These are phyloP conservation scores for Neoseiulus cucumeris DNA, from an alignment of 1,140 invertebrate species.

Conservation along the genomic window DNA sequence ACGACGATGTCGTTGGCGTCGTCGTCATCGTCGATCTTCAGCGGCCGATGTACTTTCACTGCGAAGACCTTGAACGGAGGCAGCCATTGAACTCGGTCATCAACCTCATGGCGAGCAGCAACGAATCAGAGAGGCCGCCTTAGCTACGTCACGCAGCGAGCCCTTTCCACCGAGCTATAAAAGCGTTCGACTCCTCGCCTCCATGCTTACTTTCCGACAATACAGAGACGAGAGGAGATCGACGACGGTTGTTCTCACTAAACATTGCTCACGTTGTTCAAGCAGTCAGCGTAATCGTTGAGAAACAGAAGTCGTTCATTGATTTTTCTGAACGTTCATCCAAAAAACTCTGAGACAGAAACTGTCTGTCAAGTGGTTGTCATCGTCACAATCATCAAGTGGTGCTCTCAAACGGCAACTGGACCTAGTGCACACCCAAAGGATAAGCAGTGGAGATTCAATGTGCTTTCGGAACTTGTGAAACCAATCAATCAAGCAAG, in stretches of 20 bases:
- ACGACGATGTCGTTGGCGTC: background rate
- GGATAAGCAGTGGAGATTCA: no score
- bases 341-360: no score
- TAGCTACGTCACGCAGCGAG: background rate
- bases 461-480: no score
- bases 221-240: background rate
- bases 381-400: no score
- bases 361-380: no score
- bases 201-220: background rate
- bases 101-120: background rate
- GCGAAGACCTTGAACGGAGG: constrained; percentile 11
- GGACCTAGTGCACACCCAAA: no score
- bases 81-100: constrained; percentile 11
- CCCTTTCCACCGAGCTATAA: constrained; percentile 3
- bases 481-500: no score
- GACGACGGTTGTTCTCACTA: background rate
- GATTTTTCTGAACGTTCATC: no score
- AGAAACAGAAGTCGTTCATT: no score
- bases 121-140: background rate
- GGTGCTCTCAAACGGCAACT: no score
- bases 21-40: background rate
- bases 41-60: constrained; percentile 11
- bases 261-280: constrained; percentile 7
- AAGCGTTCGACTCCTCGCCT: background rate
- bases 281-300: no score